phyloP scores from a whole-genome alignment of 2,797 vertebrate species.

The Tympanoctomys barrerae region DNA sequence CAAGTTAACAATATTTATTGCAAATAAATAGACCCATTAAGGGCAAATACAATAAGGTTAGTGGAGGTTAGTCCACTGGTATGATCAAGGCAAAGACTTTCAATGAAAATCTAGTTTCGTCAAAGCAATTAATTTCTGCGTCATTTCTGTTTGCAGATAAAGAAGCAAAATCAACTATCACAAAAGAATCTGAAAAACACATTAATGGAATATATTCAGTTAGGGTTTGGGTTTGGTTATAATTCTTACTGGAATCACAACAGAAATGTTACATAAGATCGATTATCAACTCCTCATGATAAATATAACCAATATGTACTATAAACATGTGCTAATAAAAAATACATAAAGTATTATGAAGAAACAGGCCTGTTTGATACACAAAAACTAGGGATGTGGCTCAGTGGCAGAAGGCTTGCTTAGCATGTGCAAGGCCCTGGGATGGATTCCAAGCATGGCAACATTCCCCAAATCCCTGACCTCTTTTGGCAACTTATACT shows the following conservation, averaged over 20 bases:
- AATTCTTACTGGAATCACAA: constrained; percentile 17
- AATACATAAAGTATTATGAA: not conserved
- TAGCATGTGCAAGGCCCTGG: too few species aligned
- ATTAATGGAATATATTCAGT: not conserved
- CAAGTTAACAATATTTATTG: constrained; percentile 16
- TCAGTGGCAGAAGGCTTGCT: too few species aligned
- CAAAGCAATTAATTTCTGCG: not conserved
- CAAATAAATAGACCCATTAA: constrained; percentile 2
- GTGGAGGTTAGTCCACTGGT: constrained; percentile 47
- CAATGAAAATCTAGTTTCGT: constrained; percentile 23
- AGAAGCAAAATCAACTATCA: constrained; percentile 46
- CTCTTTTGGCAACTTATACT: not conserved
- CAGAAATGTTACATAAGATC: constrained; percentile 42
- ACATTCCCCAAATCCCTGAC: not conserved
- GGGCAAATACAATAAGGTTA: not conserved
- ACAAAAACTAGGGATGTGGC: not conserved
- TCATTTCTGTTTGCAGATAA: constrained; percentile 70
- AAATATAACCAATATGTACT: not conserved
- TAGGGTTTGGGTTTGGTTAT: not conserved
- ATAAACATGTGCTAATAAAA: not conserved
- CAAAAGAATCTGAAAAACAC: constrained; percentile 34
- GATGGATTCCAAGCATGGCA: not conserved
- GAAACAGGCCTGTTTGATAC: not conserved
- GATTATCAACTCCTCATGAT: not conserved
- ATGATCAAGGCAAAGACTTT: constrained; percentile 44